Evolutionary conservation across 2,113 vertebrate species (phyloP), one percentile per base, ranked within the genome.

Genomic region (Thunnus maccoyii): DNA sequence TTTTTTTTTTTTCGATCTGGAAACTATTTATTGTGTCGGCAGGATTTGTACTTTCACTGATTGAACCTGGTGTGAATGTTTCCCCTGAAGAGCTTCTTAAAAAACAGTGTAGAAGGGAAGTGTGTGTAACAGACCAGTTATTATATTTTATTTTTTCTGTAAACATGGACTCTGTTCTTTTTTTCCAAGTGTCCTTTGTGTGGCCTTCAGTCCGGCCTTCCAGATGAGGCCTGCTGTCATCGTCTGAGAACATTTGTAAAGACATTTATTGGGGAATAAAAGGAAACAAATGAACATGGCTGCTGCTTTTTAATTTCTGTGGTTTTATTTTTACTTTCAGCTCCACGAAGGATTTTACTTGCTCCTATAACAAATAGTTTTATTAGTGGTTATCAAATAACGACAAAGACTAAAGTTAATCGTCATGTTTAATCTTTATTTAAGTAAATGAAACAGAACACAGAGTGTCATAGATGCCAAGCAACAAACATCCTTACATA

Each of bases 171-270:
- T 76, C 71, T 80, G 79, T 84, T 48, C 22, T 16, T 71, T 72
- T 82, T 62, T 79, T 92, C 64, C 72, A 92, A 92, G 92, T 93
- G 95, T 92, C 93, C 93, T 94, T 93, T 86, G 90, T 93, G 89
- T 89, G 50, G 78, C 91, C 86, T 84, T 83, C 30, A 75, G 70
- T 56, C 50, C 47, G 48, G 82, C 84, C 86, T 61, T 17, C 46
- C 9, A 47, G 47, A 32, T 25, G 68, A 83, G 86, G 84, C 78
- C 18, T 73, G 83, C 78, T 55, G 83, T 87, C 83, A 81, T 81
- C 81, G 79, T 89, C 88, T 81, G 77, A 91, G 41, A 88, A 78
- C 80, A 80, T 91, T 91, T 92, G 91, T 94, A 80, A 82, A 89
- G 89, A 90, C 74, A 55, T 90, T 88, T 83, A 85, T 75, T 84